Evolutionary conservation across 2,888 invertebrate genomes (phyloP).

Genomic region (Campoplex capitator): DNA sequence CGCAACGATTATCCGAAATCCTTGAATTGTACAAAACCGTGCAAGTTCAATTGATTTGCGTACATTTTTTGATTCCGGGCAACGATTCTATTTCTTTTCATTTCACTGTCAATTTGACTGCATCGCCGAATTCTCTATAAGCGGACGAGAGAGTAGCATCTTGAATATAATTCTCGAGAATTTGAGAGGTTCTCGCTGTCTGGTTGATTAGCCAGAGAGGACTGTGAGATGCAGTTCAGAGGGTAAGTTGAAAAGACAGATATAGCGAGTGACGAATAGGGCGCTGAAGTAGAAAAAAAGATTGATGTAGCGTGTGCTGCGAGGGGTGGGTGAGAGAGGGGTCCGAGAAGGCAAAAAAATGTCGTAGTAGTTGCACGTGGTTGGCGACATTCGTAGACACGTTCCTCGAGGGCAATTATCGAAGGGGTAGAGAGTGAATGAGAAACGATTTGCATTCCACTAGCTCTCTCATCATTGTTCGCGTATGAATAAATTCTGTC

Average conservation of each 20-base stretch:
- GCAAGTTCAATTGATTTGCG: neutral
- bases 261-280: constrained; percentile 26
- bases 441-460: constrained; percentile 69
- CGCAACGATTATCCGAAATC: neutral
- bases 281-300: constrained; percentile 36
- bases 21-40: neutral
- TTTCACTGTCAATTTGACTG: neutral
- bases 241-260: neutral
- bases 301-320: constrained; percentile 37
- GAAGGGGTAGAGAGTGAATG: constrained; percentile 50
- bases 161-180: constrained; percentile 56
- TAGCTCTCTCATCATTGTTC: constrained; percentile 67
- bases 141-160: constrained; percentile 27
- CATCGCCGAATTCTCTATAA: constrained; percentile 12
- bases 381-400: constrained; percentile 71
- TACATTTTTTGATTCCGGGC: neutral
- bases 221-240: constrained; percentile 35
- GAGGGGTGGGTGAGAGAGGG: constrained; percentile 48
- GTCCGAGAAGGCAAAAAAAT: constrained; percentile 59
- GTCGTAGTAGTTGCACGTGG: constrained; percentile 28
- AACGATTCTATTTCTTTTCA: neutral
- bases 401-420: constrained; percentile 70
- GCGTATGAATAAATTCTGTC: constrained; percentile 72
- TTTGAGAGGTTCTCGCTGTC: constrained; percentile 57
- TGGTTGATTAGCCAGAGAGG: constrained; percentile 64